phyloP scores from a whole-genome alignment of 2,113 vertebrate species.

The Thamnophis sirtalis region DNA sequence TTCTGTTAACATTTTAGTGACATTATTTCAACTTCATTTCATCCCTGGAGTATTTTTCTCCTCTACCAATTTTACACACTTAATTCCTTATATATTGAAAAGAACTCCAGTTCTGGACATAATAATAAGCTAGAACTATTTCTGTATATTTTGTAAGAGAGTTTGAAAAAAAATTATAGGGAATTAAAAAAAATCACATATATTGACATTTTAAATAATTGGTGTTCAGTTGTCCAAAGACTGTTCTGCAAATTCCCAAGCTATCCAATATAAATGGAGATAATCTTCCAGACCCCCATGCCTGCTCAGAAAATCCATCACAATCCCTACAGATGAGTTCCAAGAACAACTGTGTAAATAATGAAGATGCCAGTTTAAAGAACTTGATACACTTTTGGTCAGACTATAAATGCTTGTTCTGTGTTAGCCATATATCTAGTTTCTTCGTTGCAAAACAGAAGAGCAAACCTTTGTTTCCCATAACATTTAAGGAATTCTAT shows the following conservation, averaged over 20 bases:
- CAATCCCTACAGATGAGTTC: slow-evolving; percentile 26
- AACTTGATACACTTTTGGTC: not conserved
- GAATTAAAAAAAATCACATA: slow-evolving; percentile 45
- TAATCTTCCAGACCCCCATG: slow-evolving; percentile 22
- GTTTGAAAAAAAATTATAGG: not conserved
- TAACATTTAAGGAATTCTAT: slow-evolving; percentile 17
- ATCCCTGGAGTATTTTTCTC: slow-evolving; percentile 32
- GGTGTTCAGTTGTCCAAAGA: slow-evolving; percentile 41
- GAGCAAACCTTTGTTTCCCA: slow-evolving; percentile 1
- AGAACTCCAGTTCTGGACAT: slow-evolving; percentile 18
- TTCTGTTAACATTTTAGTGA: slow-evolving; percentile 39
- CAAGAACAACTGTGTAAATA: slow-evolving; percentile 29
- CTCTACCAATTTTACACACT: slow-evolving; percentile 35
- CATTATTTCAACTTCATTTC: slow-evolving; percentile 34
- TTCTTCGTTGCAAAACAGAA: slow-evolving; percentile 25
- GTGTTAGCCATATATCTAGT: slow-evolving; percentile 16
- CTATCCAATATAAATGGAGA: slow-evolving; percentile 23
- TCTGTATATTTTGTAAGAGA: slow-evolving; percentile 28
- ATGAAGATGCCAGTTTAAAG: slow-evolving; percentile 18
- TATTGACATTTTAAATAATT: slow-evolving; percentile 29
- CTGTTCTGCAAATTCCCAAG: slow-evolving; percentile 38
- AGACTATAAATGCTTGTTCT: slow-evolving; percentile 26
- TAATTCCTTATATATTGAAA: slow-evolving; percentile 40
- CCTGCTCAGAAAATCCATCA: not conserved
- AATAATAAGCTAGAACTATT: slow-evolving; percentile 21